Conservation (phyloP, 2,113 vertebrate species). For the Sylvietta virens region DNA sequence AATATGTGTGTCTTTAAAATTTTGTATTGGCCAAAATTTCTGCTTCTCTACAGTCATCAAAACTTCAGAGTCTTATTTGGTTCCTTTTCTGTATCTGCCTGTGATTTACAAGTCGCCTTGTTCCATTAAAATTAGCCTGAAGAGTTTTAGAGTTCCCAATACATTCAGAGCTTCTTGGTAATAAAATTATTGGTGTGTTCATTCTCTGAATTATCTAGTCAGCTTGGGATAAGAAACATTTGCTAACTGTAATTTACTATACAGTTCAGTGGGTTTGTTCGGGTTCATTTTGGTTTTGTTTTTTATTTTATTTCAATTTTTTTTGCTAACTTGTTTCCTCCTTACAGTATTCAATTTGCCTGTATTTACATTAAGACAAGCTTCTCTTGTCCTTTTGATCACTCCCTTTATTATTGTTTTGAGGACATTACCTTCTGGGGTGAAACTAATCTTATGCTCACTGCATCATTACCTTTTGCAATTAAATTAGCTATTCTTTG, state of each 20-base stretch:
- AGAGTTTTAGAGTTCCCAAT: background rate
- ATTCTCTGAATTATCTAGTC: background rate
- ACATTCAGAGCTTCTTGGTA: background rate
- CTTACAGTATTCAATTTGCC: background rate
- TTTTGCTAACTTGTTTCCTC: background rate
- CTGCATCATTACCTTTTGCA: conserved; percentile 68
- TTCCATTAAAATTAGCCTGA: background rate
- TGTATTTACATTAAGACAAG: background rate
- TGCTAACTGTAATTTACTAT: background rate
- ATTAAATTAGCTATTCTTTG: conserved; percentile 62
- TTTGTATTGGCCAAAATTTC: background rate
- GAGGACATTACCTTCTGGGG: conserved; percentile 52
- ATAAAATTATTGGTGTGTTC: background rate
- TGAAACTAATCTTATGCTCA: conserved; percentile 57
- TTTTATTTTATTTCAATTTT: background rate
- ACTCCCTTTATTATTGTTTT: conserved; percentile 25
- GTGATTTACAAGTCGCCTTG: background rate
- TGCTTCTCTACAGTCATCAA: background rate
- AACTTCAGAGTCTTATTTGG: background rate
- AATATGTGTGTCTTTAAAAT: background rate
- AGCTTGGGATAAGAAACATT: background rate
- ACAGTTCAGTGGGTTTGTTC: background rate
- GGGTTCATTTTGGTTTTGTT: background rate
- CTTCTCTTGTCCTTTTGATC: background rate
- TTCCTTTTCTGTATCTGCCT: background rate